A percentile compares a stretch with the other conserved stretches of the same genome.
Evolutionary conservation across 2,797 vertebrate genomes (phyloP).

Genomic region (Schizopygopsis malacanthus): DNA sequence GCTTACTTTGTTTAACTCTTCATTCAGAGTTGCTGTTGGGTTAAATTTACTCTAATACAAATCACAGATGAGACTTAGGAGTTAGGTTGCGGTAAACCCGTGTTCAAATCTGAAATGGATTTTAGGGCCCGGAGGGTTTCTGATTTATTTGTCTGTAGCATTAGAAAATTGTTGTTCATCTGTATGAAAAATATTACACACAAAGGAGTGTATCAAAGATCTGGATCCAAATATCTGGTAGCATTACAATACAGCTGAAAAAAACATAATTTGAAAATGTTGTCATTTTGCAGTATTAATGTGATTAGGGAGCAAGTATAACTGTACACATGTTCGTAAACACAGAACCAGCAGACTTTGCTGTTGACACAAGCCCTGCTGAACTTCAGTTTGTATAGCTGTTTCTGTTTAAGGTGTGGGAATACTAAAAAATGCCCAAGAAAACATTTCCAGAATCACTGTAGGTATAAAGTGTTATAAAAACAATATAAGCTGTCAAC

Average conservation of each 20-base stretch:
- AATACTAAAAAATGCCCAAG: constrained; percentile 40
- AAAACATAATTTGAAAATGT: background rate
- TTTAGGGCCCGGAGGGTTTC: background rate
- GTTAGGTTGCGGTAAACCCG: background rate
- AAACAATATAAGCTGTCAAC: constrained; percentile 45
- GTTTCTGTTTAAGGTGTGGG: constrained; percentile 45
- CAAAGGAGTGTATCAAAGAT: background rate
- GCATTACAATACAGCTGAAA: constrained; percentile 22
- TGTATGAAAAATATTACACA: background rate
- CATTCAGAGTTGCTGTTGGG: background rate
- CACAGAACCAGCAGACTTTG: constrained; percentile 2
- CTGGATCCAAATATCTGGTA: background rate
- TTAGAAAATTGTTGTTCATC: background rate
- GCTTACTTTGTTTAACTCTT: background rate
- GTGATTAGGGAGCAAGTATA: background rate
- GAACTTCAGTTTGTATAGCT: constrained; percentile 33
- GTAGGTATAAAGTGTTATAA: constrained; percentile 50
- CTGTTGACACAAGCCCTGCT: constrained; percentile 33
- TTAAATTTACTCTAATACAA: background rate
- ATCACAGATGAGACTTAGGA: background rate
- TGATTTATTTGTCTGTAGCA: constrained; percentile 8
- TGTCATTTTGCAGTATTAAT: background rate
- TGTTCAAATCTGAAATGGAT: background rate
- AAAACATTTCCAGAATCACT: constrained; percentile 46
- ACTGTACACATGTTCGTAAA: constrained; percentile 27